Evolutionary conservation across 2,888 invertebrate genomes (phyloP), one percentile per base, ranked within the genome.

Genomic region (Lumbricus terrestris): DNA sequence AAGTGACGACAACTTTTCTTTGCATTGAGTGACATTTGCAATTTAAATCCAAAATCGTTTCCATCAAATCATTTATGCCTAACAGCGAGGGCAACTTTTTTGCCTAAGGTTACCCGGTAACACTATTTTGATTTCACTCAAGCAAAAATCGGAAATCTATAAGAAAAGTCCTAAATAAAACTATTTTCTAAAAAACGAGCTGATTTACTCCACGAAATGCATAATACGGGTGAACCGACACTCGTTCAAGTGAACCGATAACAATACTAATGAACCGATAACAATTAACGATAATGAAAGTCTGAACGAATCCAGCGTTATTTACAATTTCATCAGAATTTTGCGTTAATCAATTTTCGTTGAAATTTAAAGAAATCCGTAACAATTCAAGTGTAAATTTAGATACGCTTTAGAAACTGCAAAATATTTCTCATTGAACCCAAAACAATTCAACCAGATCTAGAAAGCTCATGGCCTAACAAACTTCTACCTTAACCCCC

Each of bases 321-420:
- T 69, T 11, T n/a, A 69, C 69, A 69, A 69, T 69, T 69, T 69
- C 69, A 69, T 69, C 29, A n/a, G n/a, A 69, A 69, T 69, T 69
- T 69, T 69, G n/a, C 1, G 11, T n/a, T n/a, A 11, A n/a, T 69
- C n/a, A 8, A n/a, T n/a, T n/a, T 69, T 69, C n/a, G 13, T 69
- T 69, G 1, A 69, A 69, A 69, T 69, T 69, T 69, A n/a, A 69
- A 69, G 29, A 69, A 69, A 69, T n/a, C 69, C 13, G n/a, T 69
- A 69, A 69, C 69, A 69, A 69, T 69, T 69, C 69, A 69, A 69
- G 69, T 69, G 69, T 69, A n/a, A 69, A 69, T 69, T 69, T 69
- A 29, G 69, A 69, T n/a, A 69, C 8, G n/a, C 69, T 8, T 69
- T n/a, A 69, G 47, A 69, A 69, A 69, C 69, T 29, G 6, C 29